These are phyloP conservation scores for Salvelinus namaycush DNA, from an alignment of 2,113 vertebrate species.

Conservation along the genomic window DNA sequence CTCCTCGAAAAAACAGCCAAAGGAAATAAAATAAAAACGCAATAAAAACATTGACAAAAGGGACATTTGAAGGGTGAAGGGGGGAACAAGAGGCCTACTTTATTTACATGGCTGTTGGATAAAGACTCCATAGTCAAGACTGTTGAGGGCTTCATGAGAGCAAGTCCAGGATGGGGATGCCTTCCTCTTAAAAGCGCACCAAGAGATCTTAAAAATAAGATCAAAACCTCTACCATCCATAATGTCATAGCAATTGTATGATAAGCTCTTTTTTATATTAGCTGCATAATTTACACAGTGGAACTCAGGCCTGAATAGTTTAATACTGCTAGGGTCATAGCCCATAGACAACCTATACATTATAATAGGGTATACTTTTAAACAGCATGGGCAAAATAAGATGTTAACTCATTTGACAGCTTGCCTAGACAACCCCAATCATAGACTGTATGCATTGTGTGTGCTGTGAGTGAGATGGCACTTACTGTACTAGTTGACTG, in stretches of 20 bases:
- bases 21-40: neutral
- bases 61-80: constrained; percentile 13
- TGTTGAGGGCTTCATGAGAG: constrained; percentile 55
- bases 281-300: neutral
- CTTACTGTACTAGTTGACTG: neutral
- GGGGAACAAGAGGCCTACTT: constrained; percentile 67
- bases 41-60: neutral
- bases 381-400: neutral
- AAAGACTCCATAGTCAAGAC: constrained; percentile 53
- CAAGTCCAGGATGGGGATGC: constrained; percentile 58
- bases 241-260: neutral
- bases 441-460: neutral
- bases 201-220: constrained; percentile 3
- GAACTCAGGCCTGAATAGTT: neutral
- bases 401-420: neutral
- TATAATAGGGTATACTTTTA: neutral
- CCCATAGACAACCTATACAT: neutral
- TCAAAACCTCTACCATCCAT: neutral
- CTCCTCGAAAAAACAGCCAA: neutral
- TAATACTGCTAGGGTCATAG: neutral
- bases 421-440: neutral
- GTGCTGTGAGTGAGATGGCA: neutral
- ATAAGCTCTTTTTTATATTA: neutral
- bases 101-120: constrained; percentile 70
- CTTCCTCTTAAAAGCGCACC: constrained; percentile 35